Evolutionary conservation across 2,888 invertebrate genomes (phyloP), one percentile per base, ranked within the genome.

Genomic region (Philereme vetulata): DNA sequence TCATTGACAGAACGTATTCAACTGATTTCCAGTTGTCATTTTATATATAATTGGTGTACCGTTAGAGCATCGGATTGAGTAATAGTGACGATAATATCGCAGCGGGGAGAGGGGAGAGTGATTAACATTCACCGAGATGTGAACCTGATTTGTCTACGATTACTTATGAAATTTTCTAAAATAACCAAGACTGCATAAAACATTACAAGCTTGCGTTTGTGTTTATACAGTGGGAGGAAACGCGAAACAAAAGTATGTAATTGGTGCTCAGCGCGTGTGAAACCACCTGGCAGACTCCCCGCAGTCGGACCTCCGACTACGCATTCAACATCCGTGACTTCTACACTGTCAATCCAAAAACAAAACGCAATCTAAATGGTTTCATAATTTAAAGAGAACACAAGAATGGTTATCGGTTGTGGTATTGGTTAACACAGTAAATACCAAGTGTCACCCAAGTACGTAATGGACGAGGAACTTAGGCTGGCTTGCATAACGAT

Each of bases 231-330:
- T 59, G 62, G 57, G 45, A 51, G 38, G 35, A 49, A 35, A 47
- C 6, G 8, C 57, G 51, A 63, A 60, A 56, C 36, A 56, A 56
- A 56, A 59, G 50, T 52, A 53, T 45, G 46, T 63, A 59, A 59
- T 75, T 76, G 75, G 68, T 64, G 62, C 70, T 53, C 83, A 80
- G 86, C 85, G 84, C 85, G 86, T 81, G 84, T 74, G 59, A 49
- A 56, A 64, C 75, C 86, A 85, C 84, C 86, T 85, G 87, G 84
- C 72, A 62, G 79, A 79, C 80, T 72, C 86, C 85, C 82, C 78
- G 84, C 71, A 68, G 84, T 54, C 70, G 71, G 73, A 75, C 77
- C 75, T 72, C 79, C 75, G 62, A 68, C 71, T 64, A 67, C 56
- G 67, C 70, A 32, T 47, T 47, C 32, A 32, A 46, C 21, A 21